phyloP scores from a whole-genome alignment of 2,797 vertebrate species.

The Sebastes variabilis region DNA sequence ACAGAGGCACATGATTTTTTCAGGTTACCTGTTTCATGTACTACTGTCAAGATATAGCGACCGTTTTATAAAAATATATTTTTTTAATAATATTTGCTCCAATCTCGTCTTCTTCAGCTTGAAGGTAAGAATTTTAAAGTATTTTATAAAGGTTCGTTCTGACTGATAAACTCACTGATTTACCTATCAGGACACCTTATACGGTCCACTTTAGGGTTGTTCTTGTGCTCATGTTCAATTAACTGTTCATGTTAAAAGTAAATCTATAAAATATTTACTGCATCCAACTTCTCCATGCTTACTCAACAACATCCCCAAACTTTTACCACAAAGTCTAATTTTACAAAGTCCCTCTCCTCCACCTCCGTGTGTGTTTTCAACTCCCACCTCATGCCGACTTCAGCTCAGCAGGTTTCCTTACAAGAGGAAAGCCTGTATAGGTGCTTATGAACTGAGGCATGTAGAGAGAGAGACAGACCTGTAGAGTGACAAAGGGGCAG shows the following conservation, averaged over 20 bases:
- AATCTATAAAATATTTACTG: background rate
- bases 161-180: background rate
- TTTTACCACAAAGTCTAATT: conserved; percentile 2
- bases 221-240: background rate
- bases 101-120: too few species aligned
- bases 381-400: background rate
- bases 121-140: background rate
- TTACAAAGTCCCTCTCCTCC: conserved; percentile 6
- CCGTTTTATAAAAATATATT: too few species aligned
- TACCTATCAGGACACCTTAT: background rate
- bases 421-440: conserved; percentile 25
- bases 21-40: too few species aligned
- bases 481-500: conserved; percentile 39
- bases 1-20: too few species aligned
- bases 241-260: background rate
- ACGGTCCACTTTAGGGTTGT: too few species aligned
- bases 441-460: conserved; percentile 20
- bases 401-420: conserved; percentile 35
- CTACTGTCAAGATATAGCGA: too few species aligned
- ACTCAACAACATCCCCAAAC: background rate
- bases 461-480: conserved; percentile 11
- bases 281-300: background rate
- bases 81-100: too few species aligned
- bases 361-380: background rate
- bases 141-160: background rate